A percentile compares a stretch with the other conserved stretches of the same genome.
These are phyloP conservation scores for Phalacrocorax carbo DNA, from an alignment of 2,113 vertebrate species.

Conservation along the genomic window DNA sequence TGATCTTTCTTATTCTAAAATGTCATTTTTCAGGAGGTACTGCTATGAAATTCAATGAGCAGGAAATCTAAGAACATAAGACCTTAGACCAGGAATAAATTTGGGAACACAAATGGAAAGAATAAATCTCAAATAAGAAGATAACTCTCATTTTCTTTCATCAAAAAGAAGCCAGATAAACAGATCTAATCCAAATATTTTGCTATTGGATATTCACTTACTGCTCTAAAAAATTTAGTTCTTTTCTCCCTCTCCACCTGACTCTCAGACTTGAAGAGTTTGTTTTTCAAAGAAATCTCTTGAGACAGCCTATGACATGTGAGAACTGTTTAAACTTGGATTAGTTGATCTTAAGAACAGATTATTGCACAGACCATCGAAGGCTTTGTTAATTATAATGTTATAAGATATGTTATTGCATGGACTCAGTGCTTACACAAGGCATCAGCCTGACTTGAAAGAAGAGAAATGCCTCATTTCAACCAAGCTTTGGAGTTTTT, in stretches of 20 bases:
- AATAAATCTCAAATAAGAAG: not conserved
- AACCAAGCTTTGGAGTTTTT: not conserved
- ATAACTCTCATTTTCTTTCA: not conserved
- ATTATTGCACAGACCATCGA: not conserved
- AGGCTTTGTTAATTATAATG: not conserved
- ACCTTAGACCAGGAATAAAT: not conserved
- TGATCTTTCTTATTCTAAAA: constrained; percentile 11
- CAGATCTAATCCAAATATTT: not conserved
- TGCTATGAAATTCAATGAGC: not conserved
- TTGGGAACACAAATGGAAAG: not conserved
- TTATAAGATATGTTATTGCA: not conserved
- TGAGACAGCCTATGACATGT: not conserved
- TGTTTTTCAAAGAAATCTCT: not conserved
- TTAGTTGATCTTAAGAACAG: not conserved
- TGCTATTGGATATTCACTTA: not conserved
- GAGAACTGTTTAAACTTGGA: not conserved
- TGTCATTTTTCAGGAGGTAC: not conserved
- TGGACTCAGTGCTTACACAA: not conserved
- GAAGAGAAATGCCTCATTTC: not conserved
- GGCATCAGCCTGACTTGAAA: not conserved
- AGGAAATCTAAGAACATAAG: not conserved
- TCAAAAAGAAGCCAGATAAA: not conserved
- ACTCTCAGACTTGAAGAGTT: not conserved
- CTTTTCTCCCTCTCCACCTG: not conserved
- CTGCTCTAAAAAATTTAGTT: not conserved